phyloP scores from a whole-genome alignment of 2,888 invertebrate genomes.

The Orchestes rusci region DNA sequence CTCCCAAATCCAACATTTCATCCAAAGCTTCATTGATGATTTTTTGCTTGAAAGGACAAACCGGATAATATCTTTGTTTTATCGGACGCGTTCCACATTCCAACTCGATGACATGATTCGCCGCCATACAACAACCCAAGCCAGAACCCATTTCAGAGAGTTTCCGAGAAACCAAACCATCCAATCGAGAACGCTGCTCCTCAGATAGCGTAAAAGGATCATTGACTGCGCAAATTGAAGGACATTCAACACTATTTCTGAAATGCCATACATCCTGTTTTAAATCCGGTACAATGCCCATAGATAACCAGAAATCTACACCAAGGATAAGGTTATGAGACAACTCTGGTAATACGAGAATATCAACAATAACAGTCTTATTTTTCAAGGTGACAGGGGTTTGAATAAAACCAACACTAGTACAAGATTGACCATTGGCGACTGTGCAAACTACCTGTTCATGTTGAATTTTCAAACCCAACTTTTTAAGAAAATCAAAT shows the following conservation, averaged over 20 bases:
- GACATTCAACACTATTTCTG: neutral
- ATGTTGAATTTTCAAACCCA: neutral
- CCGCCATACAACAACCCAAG: neutral
- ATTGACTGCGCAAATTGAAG: neutral
- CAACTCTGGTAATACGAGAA: neutral
- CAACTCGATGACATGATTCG: neutral
- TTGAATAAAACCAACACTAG: too few relatives aligned
- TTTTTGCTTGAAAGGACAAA: neutral
- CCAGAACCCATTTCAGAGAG: neutral
- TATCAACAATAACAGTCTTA: neutral
- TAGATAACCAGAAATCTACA: neutral
- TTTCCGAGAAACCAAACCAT: neutral
- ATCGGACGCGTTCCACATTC: conserved; percentile 5
- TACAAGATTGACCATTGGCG: conserved; percentile 4
- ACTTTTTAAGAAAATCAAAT: neutral
- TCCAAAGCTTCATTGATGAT: neutral
- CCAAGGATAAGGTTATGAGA: neutral
- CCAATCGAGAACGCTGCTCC: neutral
- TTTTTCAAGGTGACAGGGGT: too few relatives aligned
- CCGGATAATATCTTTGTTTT: conserved; percentile 3
- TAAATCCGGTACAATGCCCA: neutral
- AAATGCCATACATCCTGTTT: neutral
- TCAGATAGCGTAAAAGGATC: too few relatives aligned
- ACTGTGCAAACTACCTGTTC: conserved; percentile 1
- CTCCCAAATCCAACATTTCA: neutral